A percentile compares a stretch with the other conserved stretches of the same genome.
These are phyloP conservation scores for Ara ararauna DNA, from an alignment of 2,797 vertebrate genomes.

Conservation along the genomic window DNA sequence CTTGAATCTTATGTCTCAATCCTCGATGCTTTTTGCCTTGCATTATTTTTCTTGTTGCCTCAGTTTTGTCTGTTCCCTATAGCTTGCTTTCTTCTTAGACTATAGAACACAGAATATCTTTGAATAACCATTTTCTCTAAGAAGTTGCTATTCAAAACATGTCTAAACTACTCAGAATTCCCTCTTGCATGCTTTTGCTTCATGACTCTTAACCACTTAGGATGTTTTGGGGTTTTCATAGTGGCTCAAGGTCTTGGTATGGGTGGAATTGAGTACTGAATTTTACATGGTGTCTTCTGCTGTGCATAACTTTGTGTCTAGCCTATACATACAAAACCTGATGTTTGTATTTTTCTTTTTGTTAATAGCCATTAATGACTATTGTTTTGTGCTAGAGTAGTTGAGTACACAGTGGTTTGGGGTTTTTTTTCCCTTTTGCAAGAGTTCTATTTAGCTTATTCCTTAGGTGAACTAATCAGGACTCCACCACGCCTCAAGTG, in stretches of 20 bases:
- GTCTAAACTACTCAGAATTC: neutral
- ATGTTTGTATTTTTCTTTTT: neutral
- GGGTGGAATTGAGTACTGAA: neutral
- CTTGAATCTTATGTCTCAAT: neutral
- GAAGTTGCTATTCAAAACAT: neutral
- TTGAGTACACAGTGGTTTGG: neutral
- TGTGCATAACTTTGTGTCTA: neutral
- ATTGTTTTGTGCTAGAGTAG: neutral
- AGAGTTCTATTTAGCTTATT: neutral
- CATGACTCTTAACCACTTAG: neutral
- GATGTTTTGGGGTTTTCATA: neutral
- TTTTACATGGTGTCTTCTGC: neutral
- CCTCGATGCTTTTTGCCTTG: neutral
- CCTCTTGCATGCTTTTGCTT: neutral
- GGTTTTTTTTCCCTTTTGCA: neutral
- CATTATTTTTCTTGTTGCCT: neutral
- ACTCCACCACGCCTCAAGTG: neutral
- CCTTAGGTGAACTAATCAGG: neutral
- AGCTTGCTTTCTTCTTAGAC: neutral
- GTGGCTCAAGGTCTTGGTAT: neutral
- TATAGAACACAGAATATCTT: accelerated
- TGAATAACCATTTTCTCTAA: neutral
- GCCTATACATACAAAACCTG: neutral
- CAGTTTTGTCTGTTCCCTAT: neutral
- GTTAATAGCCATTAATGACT: neutral